These are phyloP conservation scores for Melanostoma scalare DNA, from an alignment of 2,888 invertebrate genomes.

Conservation along the genomic window DNA sequence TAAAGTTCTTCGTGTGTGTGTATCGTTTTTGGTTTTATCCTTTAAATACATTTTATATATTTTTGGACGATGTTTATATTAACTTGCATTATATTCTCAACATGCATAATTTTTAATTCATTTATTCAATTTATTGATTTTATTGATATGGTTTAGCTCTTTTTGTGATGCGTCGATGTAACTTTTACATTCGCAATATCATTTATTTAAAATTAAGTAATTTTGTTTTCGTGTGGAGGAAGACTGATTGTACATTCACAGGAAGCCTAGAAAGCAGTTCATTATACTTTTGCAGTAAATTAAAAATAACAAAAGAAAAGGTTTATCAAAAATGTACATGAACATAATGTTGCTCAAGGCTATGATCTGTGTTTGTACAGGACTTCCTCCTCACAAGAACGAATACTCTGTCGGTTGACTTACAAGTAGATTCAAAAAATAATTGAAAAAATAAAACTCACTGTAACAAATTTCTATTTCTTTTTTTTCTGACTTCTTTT, in stretches of 20 bases:
- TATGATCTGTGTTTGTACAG: neutral
- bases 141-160: conserved; percentile 30
- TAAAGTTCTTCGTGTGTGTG: conserved; percentile 60
- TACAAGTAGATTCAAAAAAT: conserved; percentile 5
- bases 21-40: conserved; percentile 24
- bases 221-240: conserved; percentile 43
- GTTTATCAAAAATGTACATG: conserved; percentile 10
- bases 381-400: conserved; percentile 34
- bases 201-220: conserved; percentile 20
- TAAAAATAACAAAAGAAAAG: conserved; percentile 4
- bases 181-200: neutral
- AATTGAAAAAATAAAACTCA: conserved; percentile 17
- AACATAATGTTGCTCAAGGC: conserved; percentile 4
- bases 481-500: conserved; percentile 56
- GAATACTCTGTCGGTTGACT: conserved; percentile 31
- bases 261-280: conserved; percentile 33
- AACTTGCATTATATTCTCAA: conserved; percentile 35
- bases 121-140: conserved; percentile 19
- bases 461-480: conserved; percentile 11
- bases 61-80: neutral
- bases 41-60: conserved; percentile 22
- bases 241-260: neutral
- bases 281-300: conserved; percentile 22
- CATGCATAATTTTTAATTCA: conserved; percentile 35
- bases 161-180: conserved; percentile 5